Percentiles rank a stretch among this genome's conserved stretches.
These are phyloP conservation scores for Raphicerus campestris DNA, from an alignment of 2,113 vertebrate genomes.

Conservation along the genomic window DNA sequence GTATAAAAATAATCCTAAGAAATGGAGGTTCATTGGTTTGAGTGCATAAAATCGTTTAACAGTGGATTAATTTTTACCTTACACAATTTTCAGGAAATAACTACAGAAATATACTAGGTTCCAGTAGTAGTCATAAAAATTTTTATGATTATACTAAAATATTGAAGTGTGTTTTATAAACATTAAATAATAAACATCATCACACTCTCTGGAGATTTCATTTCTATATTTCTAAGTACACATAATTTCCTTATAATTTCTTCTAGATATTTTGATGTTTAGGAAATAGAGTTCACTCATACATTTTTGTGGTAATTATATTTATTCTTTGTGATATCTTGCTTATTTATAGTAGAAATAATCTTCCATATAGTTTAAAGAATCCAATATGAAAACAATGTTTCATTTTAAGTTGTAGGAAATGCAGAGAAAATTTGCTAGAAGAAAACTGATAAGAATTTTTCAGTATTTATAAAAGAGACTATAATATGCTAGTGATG, in stretches of 20 bases:
- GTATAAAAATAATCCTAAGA: background rate
- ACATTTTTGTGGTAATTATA: no score
- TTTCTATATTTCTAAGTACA: no score
- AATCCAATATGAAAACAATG: no score
- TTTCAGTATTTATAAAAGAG: background rate
- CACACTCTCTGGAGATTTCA: no score
- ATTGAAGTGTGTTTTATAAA: background rate
- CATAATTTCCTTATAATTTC: no score
- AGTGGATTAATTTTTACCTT: background rate
- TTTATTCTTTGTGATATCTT: no score
- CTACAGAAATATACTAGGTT: background rate
- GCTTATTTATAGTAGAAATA: no score
- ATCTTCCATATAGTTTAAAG: no score
- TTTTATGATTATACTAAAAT: background rate
- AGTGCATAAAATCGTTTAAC: constrained; percentile 10
- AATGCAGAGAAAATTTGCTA: background rate
- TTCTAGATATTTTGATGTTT: no score
- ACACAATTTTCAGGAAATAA: background rate
- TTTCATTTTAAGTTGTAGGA: background rate
- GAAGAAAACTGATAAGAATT: background rate
- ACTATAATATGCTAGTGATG: background rate
- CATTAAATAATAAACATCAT: background rate
- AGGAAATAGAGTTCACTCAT: no score
- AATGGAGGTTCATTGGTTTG: constrained; percentile 12
- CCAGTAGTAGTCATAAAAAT: background rate